phyloP scores from a whole-genome alignment of 2,113 vertebrate species.

The Syrmaticus mikado region DNA sequence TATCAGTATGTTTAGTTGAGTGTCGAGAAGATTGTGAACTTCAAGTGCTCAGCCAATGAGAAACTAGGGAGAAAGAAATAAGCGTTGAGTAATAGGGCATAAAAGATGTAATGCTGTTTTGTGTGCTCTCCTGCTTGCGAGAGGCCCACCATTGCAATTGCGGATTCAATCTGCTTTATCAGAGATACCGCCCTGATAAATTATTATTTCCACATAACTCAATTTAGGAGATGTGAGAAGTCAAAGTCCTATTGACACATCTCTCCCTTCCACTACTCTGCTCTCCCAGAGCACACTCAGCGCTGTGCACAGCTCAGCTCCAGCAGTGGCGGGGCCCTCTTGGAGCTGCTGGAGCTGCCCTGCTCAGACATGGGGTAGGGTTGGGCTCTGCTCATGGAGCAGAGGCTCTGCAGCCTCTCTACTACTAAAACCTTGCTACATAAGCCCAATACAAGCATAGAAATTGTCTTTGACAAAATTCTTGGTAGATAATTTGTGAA shows the following conservation, averaged over 20 bases:
- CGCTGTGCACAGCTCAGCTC: not conserved
- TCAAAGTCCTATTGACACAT: rapidly evolving
- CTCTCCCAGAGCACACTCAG: too few species aligned
- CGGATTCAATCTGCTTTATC: too few species aligned
- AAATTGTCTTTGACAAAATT: not conserved
- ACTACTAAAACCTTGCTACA: not conserved
- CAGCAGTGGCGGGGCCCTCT: too few species aligned
- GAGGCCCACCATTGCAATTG: too few species aligned
- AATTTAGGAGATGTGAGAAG: not conserved
- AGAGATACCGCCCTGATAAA: too few species aligned
- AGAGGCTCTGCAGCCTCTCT: not conserved
- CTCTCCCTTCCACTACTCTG: not conserved
- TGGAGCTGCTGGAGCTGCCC: not conserved
- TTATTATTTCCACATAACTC: not conserved
- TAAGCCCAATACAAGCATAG: not conserved
- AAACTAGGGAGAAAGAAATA: too few species aligned
- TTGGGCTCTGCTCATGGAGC: not conserved
- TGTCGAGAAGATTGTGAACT: too few species aligned
- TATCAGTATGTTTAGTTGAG: too few species aligned
- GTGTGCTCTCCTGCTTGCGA: too few species aligned
- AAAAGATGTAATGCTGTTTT: too few species aligned
- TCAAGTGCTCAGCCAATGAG: too few species aligned
- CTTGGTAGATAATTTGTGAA: not conserved
- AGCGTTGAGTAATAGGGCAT: too few species aligned
- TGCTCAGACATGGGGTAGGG: not conserved